Base-by-base conservation (phyloP, 2,888 invertebrate genomes). In the Drosophila sordidula region DNA sequence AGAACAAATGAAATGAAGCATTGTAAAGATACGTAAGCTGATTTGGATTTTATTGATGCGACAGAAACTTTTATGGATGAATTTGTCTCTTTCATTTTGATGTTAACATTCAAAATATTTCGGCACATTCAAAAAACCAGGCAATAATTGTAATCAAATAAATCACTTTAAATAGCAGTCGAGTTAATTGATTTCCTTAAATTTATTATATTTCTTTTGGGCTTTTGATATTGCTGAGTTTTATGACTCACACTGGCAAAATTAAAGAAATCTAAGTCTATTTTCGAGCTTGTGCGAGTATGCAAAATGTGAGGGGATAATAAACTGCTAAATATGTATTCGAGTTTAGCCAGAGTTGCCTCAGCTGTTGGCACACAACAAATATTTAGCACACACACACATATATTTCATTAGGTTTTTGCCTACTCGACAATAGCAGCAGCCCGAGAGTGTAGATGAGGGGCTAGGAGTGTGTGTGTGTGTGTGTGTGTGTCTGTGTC, bases 341-440 rank as follows among this genome's bases (percentile, higher is more conserved):
- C 41, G 22, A 26, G 34, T 50, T 45, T 22, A 22, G 52, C n/a
- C 62, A 12, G 46, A 45, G 45, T 50, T 45, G 64, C 45, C 62
- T 62, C 45, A 50, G 61, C 49, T 50, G 63, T 62, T 46, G 52
- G 39, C 64, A 51, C 62, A 62, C 46, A 62, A 46, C 46, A 62
- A 64, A 64, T 50, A 64, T 52, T 64, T 62, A 45, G 45, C 38
- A 61, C 32, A 58, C 45, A 34, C 22, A 42, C n/a, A 29, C 14
- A 59, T 39, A 62, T 70, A 61, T 70, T 70, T 77, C 45, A 34
- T 45, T 54, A 64, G 61, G 63, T 71, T 78, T 77, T 67, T 75
- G 71, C 71, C 75, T 59, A 75, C 58, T 75, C 71, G 62, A 75
- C 77, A 78, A 78, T 65, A 72, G 58, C 56, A 32, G 39, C 41